phyloP scores from a whole-genome alignment of 2,888 invertebrate species.

The Megalurothrips usitatus region DNA sequence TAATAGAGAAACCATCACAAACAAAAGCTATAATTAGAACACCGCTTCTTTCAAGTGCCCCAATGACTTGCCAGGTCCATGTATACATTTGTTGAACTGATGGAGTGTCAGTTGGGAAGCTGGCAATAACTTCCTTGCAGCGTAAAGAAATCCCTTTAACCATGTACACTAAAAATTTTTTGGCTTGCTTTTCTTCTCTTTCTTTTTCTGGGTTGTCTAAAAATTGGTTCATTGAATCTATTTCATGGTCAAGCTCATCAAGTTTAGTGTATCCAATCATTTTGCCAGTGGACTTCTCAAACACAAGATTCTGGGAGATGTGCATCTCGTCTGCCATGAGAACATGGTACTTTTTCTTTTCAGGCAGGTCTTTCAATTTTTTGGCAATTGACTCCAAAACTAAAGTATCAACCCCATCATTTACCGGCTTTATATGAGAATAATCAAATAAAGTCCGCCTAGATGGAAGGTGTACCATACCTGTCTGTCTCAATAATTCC shows the following conservation, averaged over 20 bases:
- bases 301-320: neutral
- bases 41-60: no score
- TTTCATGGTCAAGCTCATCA: neutral
- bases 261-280: neutral
- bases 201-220: no score
- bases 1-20: no score
- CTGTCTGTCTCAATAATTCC: neutral
- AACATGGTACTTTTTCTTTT: neutral
- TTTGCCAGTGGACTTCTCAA: neutral
- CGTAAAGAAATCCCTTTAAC: no score
- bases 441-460: neutral
- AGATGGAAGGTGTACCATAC: neutral
- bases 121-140: no score
- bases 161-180: no score
- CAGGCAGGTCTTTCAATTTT: no score
- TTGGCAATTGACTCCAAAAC: neutral
- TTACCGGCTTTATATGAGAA: neutral
- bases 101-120: no score
- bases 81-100: no score
- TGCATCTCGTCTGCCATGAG: neutral
- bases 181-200: no score
- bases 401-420: neutral
- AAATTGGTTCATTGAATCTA: neutral
- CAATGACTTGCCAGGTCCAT: no score
- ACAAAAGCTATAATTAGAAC: no score